Evolutionary conservation across 2,797 vertebrate species (phyloP).

Genomic region (Sparidentex hasta): DNA sequence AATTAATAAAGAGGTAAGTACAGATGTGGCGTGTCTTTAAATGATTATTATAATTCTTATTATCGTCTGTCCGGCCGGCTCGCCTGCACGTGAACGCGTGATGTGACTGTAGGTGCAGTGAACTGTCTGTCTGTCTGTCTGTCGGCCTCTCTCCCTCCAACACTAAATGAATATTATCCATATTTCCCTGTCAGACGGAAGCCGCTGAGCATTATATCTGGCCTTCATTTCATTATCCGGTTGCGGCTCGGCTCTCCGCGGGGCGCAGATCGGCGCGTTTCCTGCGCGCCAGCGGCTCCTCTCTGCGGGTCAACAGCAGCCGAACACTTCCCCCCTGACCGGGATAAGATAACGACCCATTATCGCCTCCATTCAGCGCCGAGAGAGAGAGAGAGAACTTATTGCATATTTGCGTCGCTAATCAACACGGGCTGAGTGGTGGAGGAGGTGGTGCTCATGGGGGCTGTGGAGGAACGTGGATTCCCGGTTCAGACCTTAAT

Average conservation of each 20-base stretch:
- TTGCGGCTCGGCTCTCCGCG: conserved; percentile 41
- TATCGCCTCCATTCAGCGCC: conserved; percentile 76
- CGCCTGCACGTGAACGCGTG: too few relatives aligned
- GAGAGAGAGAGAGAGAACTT: conserved; percentile 59
- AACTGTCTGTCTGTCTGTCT: background rate
- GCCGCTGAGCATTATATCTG: conserved; percentile 19
- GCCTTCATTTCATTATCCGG: conserved; percentile 75
- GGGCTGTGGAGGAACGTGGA: conserved; percentile 72
- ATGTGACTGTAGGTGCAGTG: background rate
- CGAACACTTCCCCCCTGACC: conserved; percentile 74
- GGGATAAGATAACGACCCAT: conserved; percentile 81
- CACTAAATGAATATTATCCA: conserved; percentile 36
- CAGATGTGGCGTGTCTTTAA: too few relatives aligned
- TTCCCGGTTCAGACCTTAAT: conserved; percentile 70
- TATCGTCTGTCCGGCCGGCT: accelerated
- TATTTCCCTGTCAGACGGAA: conserved; percentile 36
- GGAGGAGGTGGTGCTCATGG: background rate
- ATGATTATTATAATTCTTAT: too few relatives aligned
- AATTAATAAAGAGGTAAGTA: too few relatives aligned
- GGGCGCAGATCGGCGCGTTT: conserved; percentile 87
- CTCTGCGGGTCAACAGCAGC: conserved; percentile 75
- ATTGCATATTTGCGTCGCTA: conserved; percentile 76
- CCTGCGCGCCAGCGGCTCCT: conserved; percentile 73
- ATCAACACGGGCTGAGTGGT: conserved; percentile 73
- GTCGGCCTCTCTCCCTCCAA: background rate